Percentiles rank a stretch among this genome's conserved stretches.
phyloP scores from a whole-genome alignment of 2,888 invertebrate species.

The Brachypterus glaber region DNA sequence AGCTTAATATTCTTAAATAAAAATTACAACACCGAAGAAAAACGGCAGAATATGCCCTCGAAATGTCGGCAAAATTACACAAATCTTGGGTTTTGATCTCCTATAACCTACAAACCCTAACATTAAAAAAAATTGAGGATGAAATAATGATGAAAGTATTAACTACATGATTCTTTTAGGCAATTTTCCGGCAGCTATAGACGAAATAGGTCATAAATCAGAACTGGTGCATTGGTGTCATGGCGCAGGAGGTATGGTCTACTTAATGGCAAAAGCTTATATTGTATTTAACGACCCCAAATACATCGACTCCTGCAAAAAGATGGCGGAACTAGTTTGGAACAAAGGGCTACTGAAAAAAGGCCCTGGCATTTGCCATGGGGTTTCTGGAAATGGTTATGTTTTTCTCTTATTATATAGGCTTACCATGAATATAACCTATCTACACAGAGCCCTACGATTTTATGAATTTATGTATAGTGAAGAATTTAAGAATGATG shows the following conservation, averaged over 20 bases:
- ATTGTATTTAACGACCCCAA: constrained; percentile 61
- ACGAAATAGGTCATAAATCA: constrained; percentile 53
- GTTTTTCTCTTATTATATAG: constrained; percentile 65
- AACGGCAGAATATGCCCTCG: too few relatives aligned
- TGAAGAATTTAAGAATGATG: constrained; percentile 54
- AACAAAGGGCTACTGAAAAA: constrained; percentile 70
- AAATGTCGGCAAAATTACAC: too few relatives aligned
- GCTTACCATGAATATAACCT: constrained; percentile 59
- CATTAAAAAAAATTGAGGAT: too few relatives aligned
- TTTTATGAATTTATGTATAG: constrained; percentile 68
- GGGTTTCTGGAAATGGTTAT: constrained; percentile 75
- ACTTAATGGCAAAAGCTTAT: constrained; percentile 74
- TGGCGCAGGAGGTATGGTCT: constrained; percentile 75
- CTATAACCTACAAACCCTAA: too few relatives aligned
- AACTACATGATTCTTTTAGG: constrained; percentile 20
- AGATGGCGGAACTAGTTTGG: constrained; percentile 73
- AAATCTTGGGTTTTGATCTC: too few relatives aligned
- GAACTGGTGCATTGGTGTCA: constrained; percentile 87
- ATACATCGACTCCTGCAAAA: constrained; percentile 58
- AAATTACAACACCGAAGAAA: too few relatives aligned
- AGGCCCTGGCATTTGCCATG: constrained; percentile 86
- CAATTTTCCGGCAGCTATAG: constrained; percentile 50
- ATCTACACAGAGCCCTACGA: constrained; percentile 62
- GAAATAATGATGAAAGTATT: too few relatives aligned
- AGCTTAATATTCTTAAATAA: too few relatives aligned